Evolutionary conservation across 2,797 vertebrate genomes (phyloP).

Genomic region (Streptopelia turtur): DNA sequence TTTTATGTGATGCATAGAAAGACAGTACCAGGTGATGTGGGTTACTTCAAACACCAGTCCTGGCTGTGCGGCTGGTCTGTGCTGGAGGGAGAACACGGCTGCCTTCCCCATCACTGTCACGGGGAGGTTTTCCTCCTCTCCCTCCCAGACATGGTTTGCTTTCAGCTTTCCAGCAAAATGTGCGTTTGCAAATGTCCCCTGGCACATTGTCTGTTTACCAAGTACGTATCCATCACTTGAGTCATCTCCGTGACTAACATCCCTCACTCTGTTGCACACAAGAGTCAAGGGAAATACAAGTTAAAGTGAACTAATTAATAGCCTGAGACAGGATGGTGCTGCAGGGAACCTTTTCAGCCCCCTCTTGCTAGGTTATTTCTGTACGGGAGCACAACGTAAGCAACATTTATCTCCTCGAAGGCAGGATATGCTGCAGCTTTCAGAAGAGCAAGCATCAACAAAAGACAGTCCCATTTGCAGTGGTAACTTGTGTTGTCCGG

Average conservation of each 20-base stretch:
- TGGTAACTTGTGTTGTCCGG: background rate
- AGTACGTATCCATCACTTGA: background rate
- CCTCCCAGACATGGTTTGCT: background rate
- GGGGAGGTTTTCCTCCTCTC: background rate
- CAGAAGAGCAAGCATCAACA: background rate
- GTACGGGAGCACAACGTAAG: background rate
- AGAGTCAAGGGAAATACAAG: background rate
- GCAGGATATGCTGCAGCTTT: background rate
- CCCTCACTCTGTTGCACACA: background rate
- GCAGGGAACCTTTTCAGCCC: background rate
- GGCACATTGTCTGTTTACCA: background rate
- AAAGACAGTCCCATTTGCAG: background rate
- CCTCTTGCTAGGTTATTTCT: background rate
- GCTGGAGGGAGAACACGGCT: background rate
- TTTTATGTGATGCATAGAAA: background rate
- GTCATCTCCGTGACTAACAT: conserved; percentile 15
- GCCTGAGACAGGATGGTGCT: conserved; percentile 27
- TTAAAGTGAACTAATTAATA: conserved; percentile 37
- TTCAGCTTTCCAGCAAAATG: background rate
- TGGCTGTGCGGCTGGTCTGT: background rate
- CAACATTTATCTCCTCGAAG: background rate
- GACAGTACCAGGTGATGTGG: background rate
- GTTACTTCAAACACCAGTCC: background rate
- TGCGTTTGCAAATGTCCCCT: background rate
- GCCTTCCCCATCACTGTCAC: background rate